Evolutionary conservation across 2,888 invertebrate genomes (phyloP).

Genomic region (Zele albiditarsus): DNA sequence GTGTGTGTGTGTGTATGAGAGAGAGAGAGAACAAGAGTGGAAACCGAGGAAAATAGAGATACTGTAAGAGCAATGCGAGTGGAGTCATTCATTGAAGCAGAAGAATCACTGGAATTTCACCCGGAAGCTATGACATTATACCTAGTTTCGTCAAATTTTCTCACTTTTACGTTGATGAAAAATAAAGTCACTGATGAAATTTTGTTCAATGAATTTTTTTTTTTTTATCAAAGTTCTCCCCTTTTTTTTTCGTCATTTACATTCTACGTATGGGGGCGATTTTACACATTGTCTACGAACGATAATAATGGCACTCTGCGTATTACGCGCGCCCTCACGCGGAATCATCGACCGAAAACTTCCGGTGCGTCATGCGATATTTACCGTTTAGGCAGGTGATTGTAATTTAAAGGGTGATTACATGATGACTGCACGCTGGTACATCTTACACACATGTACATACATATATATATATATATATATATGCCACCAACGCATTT

Average conservation of each 20-base stretch:
- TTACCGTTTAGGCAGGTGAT: slow-evolving; percentile 63
- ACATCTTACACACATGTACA: not conserved
- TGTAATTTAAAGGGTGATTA: slow-evolving; percentile 57
- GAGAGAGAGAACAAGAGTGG: not conserved
- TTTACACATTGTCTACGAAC: not conserved
- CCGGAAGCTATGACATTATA: slow-evolving; percentile 10
- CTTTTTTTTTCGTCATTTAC: not conserved
- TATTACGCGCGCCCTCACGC: slow-evolving; percentile 25
- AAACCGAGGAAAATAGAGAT: not conserved
- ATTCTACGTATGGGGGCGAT: not conserved
- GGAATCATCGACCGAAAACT: slow-evolving; percentile 51
- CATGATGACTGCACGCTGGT: slow-evolving; percentile 31
- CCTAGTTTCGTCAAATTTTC: not conserved
- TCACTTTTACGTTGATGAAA: slow-evolving; percentile 3
- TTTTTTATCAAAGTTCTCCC: not conserved
- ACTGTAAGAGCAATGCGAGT: not conserved
- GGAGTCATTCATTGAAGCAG: slow-evolving; percentile 31
- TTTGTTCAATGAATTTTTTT: slow-evolving; percentile 7
- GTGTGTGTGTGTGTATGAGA: too few relatives aligned
- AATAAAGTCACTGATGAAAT: slow-evolving; percentile 14
- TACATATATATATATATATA: not conserved
- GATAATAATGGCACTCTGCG: not conserved
- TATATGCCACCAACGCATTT: not conserved
- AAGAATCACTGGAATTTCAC: slow-evolving; percentile 24
- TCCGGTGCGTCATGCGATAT: slow-evolving; percentile 62